phyloP scores from a whole-genome alignment of 2,888 invertebrate genomes.

The Dolichomitus sp. region DNA sequence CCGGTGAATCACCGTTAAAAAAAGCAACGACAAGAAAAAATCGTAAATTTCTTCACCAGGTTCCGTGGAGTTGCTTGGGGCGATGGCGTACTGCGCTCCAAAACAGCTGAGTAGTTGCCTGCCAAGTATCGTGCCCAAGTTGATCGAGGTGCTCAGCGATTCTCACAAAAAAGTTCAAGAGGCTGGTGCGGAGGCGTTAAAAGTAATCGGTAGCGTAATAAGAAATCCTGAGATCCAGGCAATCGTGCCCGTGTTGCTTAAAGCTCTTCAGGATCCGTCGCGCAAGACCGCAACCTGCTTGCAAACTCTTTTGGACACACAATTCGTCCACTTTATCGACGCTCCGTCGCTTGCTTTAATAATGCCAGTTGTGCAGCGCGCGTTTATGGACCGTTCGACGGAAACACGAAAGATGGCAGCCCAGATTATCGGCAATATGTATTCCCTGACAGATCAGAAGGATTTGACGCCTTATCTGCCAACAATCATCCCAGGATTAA shows the following conservation, averaged over 20 bases:
- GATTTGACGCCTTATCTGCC: slow-evolving; percentile 98
- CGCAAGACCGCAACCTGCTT: slow-evolving; percentile 97
- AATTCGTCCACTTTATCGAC: slow-evolving; percentile 99
- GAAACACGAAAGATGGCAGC: slow-evolving; percentile 99
- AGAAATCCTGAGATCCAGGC: slow-evolving; percentile 99
- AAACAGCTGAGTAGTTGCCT: slow-evolving; percentile 99
- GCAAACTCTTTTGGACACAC: slow-evolving; percentile 97
- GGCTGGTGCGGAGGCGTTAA: slow-evolving; percentile 98
- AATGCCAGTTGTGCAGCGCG: slow-evolving; percentile 99
- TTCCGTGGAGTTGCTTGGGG: slow-evolving; percentile 97
- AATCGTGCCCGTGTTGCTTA: slow-evolving; percentile 94
- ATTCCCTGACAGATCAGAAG: slow-evolving; percentile 99
- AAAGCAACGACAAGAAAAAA: no score
- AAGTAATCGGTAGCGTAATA: slow-evolving; percentile 99
- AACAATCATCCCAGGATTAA: slow-evolving; percentile 98
- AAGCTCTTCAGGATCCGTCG: slow-evolving; percentile 98
- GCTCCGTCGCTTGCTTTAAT: slow-evolving; percentile 99
- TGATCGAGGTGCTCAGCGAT: slow-evolving; percentile 98
- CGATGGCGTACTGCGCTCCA: slow-evolving; percentile 99
- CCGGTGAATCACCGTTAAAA: no score
- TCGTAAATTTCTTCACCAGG: no score
- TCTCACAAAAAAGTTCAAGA: slow-evolving; percentile 99
- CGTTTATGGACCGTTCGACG: slow-evolving; percentile 98
- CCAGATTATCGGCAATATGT: slow-evolving; percentile 99
- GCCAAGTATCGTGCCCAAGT: slow-evolving; percentile 98